These are phyloP conservation scores for Drosophila borealis DNA, from an alignment of 2,888 invertebrate genomes.

Conservation along the genomic window DNA sequence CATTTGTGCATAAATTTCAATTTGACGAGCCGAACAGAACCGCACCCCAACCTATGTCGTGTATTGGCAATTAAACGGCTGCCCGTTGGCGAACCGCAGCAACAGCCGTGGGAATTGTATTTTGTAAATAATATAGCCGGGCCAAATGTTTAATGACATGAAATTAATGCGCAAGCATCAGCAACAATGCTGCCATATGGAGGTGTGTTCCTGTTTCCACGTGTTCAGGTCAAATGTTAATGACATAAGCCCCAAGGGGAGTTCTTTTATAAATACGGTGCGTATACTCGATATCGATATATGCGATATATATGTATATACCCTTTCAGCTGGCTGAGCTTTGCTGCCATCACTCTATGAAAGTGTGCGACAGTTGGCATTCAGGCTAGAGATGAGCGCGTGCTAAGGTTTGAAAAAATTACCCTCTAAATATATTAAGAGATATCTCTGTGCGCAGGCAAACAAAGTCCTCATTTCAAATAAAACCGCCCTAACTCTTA, in stretches of 20 bases:
- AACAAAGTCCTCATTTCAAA: no score
- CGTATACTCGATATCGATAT: slow-evolving; percentile 35
- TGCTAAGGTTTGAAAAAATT: no score
- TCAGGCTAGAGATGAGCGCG: no score
- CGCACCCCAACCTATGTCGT: slow-evolving; percentile 3
- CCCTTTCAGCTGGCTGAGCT: slow-evolving; percentile 5
- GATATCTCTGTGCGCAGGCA: no score
- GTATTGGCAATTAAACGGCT: slow-evolving; percentile 38
- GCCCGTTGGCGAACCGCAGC: slow-evolving; percentile 12
- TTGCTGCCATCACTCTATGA: not conserved
- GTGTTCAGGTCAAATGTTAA: slow-evolving; percentile 61
- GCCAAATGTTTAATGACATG: slow-evolving; percentile 69
- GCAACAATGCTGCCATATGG: slow-evolving; percentile 16
- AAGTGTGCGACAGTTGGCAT: no score
- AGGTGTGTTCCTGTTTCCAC: slow-evolving; percentile 11
- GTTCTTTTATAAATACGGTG: slow-evolving; percentile 38
- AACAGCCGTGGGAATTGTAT: slow-evolving; percentile 31
- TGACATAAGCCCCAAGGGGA: slow-evolving; percentile 51
- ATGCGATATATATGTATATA: not conserved
- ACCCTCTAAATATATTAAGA: no score
- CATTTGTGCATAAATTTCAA: slow-evolving; percentile 68
- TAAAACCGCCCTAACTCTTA: no score
- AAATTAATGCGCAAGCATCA: slow-evolving; percentile 74
- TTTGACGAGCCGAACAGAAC: slow-evolving; percentile 35
- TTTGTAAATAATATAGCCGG: slow-evolving; percentile 60